Conservation (phyloP, 2,888 invertebrate genomes). For the Lumbricus terrestris region DNA sequence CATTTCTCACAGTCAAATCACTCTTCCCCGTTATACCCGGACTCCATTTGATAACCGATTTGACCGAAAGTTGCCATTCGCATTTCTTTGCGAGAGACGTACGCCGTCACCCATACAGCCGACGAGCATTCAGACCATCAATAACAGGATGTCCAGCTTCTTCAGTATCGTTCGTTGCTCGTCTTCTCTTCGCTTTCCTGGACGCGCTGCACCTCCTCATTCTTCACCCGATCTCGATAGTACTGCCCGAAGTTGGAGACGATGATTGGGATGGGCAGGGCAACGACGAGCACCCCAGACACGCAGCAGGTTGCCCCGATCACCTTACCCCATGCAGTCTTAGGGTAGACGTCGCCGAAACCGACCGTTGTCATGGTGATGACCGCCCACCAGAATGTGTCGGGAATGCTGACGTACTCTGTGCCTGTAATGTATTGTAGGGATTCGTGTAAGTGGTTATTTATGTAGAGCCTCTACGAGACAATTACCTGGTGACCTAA, state of each 20-base stretch:
- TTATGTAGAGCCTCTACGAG: constrained; percentile 60
- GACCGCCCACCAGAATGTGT: constrained; percentile 99
- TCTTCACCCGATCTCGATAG: constrained; percentile 99
- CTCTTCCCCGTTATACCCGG: too few relatives aligned
- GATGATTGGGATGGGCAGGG: constrained; percentile 99
- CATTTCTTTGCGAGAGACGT: too few relatives aligned
- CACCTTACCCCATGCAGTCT: constrained; percentile 95
- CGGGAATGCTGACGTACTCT: constrained; percentile 96
- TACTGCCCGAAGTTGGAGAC: constrained; percentile 99
- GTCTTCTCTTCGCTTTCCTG: neutral
- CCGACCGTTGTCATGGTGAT: constrained; percentile 78
- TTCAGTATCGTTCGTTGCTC: constrained; percentile 72
- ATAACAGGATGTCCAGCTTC: neutral
- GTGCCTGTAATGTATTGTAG: constrained; percentile 91
- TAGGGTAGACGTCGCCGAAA: constrained; percentile 97
- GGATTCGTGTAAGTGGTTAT: constrained; percentile 98
- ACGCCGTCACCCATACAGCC: too few relatives aligned
- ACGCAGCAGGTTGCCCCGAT: constrained; percentile 99
- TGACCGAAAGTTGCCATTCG: too few relatives aligned
- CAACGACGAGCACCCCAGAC: constrained; percentile 99
- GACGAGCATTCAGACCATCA: too few relatives aligned
- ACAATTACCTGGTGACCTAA: constrained; percentile 61
- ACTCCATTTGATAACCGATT: too few relatives aligned
- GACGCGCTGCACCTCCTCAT: constrained; percentile 80
- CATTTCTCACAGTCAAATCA: too few relatives aligned